Base-by-base conservation (phyloP, 2,113 vertebrate species). In the Indicator maculatus region DNA sequence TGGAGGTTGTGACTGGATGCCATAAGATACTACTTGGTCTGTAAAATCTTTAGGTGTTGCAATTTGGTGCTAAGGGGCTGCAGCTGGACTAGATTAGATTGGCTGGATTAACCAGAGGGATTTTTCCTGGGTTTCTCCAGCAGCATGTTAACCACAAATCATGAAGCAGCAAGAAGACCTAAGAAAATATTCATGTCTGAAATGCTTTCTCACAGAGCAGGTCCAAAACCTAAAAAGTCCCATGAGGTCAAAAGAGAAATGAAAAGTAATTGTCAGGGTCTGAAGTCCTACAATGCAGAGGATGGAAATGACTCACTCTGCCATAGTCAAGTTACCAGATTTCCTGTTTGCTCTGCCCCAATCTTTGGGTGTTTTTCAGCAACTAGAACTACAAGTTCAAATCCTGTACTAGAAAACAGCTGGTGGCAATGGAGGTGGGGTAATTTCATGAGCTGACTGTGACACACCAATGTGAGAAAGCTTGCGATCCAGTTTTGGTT, bases 71-170 rank as follows among this genome's bases (percentile, higher is more conserved):
- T 60, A 28, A 16, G 52, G 16, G 31, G 33, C 38, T 88, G 67
- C 91, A 94, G 74, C 74, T 94, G 93, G 64, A 41, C 39, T 39
- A 78, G 39, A 52, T 89, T 61, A 88, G n/a, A 50, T 94, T 83
- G 65, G n/a, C 27, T 38, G 28, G 33, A 61, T 31, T 85, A 93
- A 90, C 71, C 73, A 78, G 73, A 88, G 70, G 85, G 44, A 60
- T 77, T 89, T 91, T 91, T 80, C 21, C 53, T 72, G 93, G 61
- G 56, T 92, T 97, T 94, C 91, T 94, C 53, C 61, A 80, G 44
- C 19, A 84, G 38, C 26, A 31, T 15, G 8, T 66, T 92, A 94
- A 93, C 89, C 88, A 86, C 93, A 90, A 89, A 93, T 83, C 55
- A 74, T 38, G 53, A 94, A 90, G 61, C 41, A 79, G 88, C 55